phyloP scores from a whole-genome alignment of 2,113 vertebrate species.

The Apeltes quadracus region DNA sequence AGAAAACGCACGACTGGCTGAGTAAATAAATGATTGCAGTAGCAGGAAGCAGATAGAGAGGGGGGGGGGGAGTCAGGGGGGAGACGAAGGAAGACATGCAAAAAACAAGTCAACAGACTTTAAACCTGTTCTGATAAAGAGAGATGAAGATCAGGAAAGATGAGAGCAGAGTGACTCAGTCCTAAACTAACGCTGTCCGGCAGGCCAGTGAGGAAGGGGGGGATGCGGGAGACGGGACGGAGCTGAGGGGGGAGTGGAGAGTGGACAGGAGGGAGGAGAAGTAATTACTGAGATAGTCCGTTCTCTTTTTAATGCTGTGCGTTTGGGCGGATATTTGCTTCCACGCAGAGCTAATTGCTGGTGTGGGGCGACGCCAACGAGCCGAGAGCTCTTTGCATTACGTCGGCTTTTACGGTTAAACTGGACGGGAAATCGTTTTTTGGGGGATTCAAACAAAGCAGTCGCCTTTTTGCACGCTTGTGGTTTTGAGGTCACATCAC shows the following conservation, averaged over 20 bases:
- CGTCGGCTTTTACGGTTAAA: slow-evolving; percentile 40
- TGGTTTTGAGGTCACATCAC: no score
- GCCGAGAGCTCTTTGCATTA: slow-evolving; percentile 40
- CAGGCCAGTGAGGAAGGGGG: slow-evolving; percentile 32
- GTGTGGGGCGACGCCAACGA: slow-evolving; percentile 11
- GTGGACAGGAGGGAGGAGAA: slow-evolving; percentile 50
- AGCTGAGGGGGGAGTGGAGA: slow-evolving; percentile 36
- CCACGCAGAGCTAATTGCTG: slow-evolving; percentile 43
- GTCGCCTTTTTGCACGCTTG: no score
- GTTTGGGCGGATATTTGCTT: slow-evolving; percentile 41
- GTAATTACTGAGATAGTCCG: slow-evolving; percentile 51
- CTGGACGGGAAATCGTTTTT: no score
- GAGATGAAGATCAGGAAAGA: slow-evolving; percentile 37
- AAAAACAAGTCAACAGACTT: background rate
- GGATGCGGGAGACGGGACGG: slow-evolving; percentile 27
- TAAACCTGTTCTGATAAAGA: slow-evolving; percentile 19
- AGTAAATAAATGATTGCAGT: slow-evolving; percentile 71
- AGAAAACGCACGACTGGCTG: slow-evolving; percentile 47
- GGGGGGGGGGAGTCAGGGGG: no score
- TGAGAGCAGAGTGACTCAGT: slow-evolving; percentile 71
- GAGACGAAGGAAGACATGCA: slow-evolving; percentile 10
- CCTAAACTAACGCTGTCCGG: slow-evolving; percentile 69
- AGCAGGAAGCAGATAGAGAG: slow-evolving; percentile 60
- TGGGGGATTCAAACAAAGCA: no score
- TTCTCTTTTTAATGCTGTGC: background rate